Percentiles rank a stretch among this genome's conserved stretches.
Evolutionary conservation across 2,888 invertebrate species (phyloP).

Genomic region (Sepiola atlantica): DNA sequence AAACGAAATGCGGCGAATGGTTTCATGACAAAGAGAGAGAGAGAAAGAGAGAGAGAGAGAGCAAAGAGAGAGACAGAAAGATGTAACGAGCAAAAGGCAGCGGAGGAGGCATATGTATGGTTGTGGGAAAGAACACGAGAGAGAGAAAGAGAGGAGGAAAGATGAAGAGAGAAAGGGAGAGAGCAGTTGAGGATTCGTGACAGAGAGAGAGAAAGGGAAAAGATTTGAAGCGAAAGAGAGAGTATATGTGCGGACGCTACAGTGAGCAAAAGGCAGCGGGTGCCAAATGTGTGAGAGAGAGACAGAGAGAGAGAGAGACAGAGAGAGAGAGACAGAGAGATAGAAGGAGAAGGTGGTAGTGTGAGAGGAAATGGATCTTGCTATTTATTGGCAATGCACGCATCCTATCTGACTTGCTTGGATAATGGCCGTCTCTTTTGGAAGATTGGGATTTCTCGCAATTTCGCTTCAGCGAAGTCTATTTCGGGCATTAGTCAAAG

Average conservation of each 20-base stretch:
- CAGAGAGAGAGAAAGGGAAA: background rate
- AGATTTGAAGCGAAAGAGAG: background rate
- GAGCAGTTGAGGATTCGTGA: background rate
- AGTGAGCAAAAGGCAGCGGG: background rate
- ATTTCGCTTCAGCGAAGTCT: background rate
- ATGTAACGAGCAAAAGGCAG: background rate
- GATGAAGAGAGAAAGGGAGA: background rate
- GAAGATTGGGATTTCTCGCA: conserved; percentile 5
- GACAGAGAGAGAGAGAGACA: background rate
- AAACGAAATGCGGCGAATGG: background rate
- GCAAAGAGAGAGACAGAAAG: background rate
- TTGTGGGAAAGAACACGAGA: background rate
- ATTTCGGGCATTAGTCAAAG: background rate
- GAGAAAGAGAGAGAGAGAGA: background rate
- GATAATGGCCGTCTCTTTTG: background rate
- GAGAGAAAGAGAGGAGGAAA: background rate
- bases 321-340: background rate
- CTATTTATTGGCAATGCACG: conserved; percentile 12
- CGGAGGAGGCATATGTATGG: background rate
- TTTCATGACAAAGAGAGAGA: background rate
- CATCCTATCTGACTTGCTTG: background rate
- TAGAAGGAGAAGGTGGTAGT: background rate
- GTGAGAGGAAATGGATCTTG: background rate
- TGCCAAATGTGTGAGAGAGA: background rate
- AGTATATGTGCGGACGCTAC: no score